phyloP scores from a whole-genome alignment of 2,113 vertebrate species.

The Rattus rattus region DNA sequence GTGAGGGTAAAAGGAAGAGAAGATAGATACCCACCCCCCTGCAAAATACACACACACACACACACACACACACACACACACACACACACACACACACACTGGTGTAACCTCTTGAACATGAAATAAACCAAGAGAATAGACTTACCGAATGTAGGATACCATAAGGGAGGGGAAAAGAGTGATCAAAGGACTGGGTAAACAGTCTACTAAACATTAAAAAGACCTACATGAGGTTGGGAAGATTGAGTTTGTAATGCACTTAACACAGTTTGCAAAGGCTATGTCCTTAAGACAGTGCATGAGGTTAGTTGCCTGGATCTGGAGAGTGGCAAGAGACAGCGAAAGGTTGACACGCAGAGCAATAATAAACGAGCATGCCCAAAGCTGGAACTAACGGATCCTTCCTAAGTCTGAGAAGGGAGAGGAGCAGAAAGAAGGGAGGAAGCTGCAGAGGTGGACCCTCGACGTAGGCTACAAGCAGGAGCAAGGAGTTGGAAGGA shows the following conservation, averaged over 20 bases:
- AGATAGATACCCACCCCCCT: neutral
- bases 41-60: no score
- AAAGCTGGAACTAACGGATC: neutral
- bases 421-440: neutral
- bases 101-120: neutral
- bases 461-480: neutral
- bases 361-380: neutral
- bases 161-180: neutral
- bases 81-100: neutral
- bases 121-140: neutral
- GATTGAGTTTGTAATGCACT: neutral
- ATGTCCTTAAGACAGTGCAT: neutral
- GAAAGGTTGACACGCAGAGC: neutral
- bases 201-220: neutral
- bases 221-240: neutral
- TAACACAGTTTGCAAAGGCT: neutral
- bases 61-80: no score
- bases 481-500: neutral
- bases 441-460: neutral
- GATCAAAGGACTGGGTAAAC: neutral
- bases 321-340: neutral
- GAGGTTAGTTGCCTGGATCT: neutral
- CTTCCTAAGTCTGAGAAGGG: neutral
- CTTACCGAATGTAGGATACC: neutral
- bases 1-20: neutral